A percentile compares a stretch with the other conserved stretches of the same genome.
Conservation (phyloP, 2,113 vertebrate species). For the Anarrhichthys ocellatus region DNA sequence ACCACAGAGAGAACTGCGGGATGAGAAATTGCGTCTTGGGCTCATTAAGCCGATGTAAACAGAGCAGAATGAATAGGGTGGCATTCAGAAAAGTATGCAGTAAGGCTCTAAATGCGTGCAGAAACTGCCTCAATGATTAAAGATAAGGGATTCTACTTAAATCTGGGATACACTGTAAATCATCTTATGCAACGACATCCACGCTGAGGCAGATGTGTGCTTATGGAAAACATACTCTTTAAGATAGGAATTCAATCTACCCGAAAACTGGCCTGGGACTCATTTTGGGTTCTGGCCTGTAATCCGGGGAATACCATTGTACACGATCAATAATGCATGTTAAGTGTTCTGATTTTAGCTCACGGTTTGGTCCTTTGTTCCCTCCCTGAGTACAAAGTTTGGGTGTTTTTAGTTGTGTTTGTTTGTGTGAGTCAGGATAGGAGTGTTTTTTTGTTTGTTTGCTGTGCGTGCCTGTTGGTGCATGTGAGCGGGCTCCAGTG, state of each 20-base stretch:
- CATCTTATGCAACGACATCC: slow-evolving; percentile 38
- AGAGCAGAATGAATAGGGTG: slow-evolving; percentile 43
- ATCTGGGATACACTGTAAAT: slow-evolving; percentile 61
- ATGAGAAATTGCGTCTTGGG: slow-evolving; percentile 47
- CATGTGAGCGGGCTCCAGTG: too few species aligned
- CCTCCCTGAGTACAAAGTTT: slow-evolving; percentile 47
- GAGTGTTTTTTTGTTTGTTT: not conserved
- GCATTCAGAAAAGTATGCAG: slow-evolving; percentile 19
- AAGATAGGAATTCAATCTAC: slow-evolving; percentile 32
- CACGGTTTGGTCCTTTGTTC: slow-evolving; percentile 34
- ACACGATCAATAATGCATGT: slow-evolving; percentile 65
- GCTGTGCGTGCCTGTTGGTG: too few species aligned
- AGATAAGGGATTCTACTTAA: slow-evolving; percentile 47
- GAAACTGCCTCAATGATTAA: slow-evolving; percentile 50
- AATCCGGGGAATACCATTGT: slow-evolving; percentile 36
- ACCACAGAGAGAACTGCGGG: not conserved
- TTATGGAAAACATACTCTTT: slow-evolving; percentile 29
- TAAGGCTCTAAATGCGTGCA: slow-evolving; percentile 56
- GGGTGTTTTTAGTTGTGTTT: slow-evolving; percentile 15
- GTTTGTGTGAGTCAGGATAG: slow-evolving; percentile 4
- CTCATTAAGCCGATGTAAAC: slow-evolving; percentile 52
- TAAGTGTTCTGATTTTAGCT: slow-evolving; percentile 59
- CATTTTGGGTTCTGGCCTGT: slow-evolving; percentile 20
- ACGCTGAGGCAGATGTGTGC: slow-evolving; percentile 35
- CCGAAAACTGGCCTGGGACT: slow-evolving; percentile 37